phyloP scores from a whole-genome alignment of 2,113 vertebrate species.

The Mystacornis crossleyi region DNA sequence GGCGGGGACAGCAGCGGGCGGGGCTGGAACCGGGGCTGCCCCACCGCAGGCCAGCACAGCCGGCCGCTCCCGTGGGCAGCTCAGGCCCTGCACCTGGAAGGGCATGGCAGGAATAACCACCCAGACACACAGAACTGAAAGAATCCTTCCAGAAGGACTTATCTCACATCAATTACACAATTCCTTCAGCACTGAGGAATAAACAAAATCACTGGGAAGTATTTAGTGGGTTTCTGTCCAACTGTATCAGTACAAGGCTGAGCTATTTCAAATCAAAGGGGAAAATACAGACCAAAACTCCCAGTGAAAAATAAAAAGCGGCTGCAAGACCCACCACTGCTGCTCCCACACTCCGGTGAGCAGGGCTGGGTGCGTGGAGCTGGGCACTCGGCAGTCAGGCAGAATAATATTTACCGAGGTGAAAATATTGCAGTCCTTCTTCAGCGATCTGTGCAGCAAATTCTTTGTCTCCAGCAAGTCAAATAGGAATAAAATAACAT shows the following conservation, averaged over 20 bases:
- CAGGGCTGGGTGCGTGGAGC: background rate
- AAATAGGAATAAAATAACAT: background rate
- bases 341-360: background rate
- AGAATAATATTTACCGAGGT: background rate
- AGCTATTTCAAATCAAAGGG: background rate
- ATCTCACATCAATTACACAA: slow-evolving; percentile 51
- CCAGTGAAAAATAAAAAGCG: background rate
- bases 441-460: background rate
- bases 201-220: background rate
- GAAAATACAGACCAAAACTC: background rate
- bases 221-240: background rate
- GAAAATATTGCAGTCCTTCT: background rate
- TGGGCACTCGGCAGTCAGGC: background rate
- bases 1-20: too few relatives aligned
- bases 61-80: background rate
- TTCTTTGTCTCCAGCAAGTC: background rate
- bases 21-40: background rate
- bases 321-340: background rate
- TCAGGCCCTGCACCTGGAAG: background rate
- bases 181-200: background rate
- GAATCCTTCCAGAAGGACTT: slow-evolving; percentile 59
- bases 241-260: slow-evolving; percentile 16
- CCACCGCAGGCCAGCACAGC: background rate
- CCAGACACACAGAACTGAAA: background rate
- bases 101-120: background rate